These are phyloP conservation scores for Petrolisthes manimaculis DNA, from an alignment of 2,888 invertebrate genomes.

Conservation along the genomic window DNA sequence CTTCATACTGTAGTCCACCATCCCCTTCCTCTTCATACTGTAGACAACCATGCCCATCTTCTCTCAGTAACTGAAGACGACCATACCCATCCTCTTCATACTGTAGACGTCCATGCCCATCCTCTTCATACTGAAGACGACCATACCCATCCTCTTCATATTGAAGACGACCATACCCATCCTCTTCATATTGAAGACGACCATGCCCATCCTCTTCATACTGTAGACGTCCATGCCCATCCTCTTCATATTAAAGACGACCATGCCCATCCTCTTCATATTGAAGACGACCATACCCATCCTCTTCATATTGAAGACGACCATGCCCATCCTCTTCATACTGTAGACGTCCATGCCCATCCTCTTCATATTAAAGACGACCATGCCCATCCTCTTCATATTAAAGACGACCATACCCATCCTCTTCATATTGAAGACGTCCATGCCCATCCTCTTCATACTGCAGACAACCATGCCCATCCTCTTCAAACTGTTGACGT, in stretches of 20 bases:
- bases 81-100: background rate
- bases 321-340: constrained; percentile 3
- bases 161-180: background rate
- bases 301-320: background rate
- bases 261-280: background rate
- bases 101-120: background rate
- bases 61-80: background rate
- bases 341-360: background rate
- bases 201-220: background rate
- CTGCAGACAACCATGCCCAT: background rate
- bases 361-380: no score
- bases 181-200: background rate
- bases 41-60: background rate
- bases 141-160: background rate
- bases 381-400: no score
- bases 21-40: background rate
- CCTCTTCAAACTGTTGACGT: background rate
- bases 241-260: background rate
- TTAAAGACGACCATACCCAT: no score
- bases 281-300: background rate
- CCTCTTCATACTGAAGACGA: background rate
- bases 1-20: background rate
- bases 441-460: constrained; percentile 10
- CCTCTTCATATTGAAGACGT: no score
- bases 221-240: background rate